phyloP scores from a whole-genome alignment of 2,888 invertebrate species.

The Pammene aurita region DNA sequence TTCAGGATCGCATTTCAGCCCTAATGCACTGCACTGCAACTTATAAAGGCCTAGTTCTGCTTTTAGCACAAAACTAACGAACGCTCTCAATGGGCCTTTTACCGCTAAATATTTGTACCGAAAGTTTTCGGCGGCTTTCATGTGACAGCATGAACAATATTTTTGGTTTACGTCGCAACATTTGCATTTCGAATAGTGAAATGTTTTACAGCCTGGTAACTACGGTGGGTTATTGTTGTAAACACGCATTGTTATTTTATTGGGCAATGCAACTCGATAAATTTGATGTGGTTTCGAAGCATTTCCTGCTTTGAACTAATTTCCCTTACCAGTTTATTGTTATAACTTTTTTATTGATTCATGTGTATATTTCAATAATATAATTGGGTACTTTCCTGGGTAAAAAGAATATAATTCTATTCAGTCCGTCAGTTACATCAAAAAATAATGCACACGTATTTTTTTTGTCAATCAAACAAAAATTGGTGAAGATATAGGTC shows the following conservation, averaged over 20 bases:
- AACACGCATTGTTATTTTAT: neutral
- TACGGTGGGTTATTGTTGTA: conserved; percentile 2
- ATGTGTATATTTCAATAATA: too few relatives aligned
- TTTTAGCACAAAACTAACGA: conserved; percentile 23
- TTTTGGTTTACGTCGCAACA: conserved; percentile 5
- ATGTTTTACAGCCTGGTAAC: neutral
- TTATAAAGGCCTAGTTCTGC: conserved; percentile 25
- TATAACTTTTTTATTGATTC: too few relatives aligned
- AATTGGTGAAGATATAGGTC: too few relatives aligned
- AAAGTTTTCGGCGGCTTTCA: conserved; percentile 8
- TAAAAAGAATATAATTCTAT: too few relatives aligned
- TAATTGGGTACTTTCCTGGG: too few relatives aligned
- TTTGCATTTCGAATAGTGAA: conserved; percentile 6
- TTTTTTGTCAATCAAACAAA: too few relatives aligned
- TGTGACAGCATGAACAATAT: conserved; percentile 3
- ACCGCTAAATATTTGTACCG: conserved; percentile 21
- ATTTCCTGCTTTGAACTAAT: neutral
- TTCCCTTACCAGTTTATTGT: neutral
- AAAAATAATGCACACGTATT: too few relatives aligned
- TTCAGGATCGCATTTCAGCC: conserved; percentile 35
- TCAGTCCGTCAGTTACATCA: too few relatives aligned
- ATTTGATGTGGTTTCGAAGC: neutral
- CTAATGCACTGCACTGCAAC: conserved; percentile 30
- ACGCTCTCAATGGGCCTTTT: conserved; percentile 16
- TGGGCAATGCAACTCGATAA: conserved; percentile 3